These are phyloP conservation scores for Choloepus hoffmanni DNA, from an alignment of 2,113 vertebrate species.

Conservation along the genomic window DNA sequence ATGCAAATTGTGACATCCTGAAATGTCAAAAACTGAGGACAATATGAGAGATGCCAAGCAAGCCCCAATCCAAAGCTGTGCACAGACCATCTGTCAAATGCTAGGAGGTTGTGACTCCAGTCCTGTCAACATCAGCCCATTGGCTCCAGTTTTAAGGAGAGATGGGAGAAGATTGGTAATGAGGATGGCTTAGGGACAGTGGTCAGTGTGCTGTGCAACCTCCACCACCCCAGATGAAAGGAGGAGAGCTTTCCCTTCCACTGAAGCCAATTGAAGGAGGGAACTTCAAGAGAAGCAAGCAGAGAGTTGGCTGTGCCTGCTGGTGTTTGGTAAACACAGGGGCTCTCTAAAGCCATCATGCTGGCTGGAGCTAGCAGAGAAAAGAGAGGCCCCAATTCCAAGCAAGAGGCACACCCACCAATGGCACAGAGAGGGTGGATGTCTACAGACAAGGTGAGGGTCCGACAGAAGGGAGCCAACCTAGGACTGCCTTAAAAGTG, in stretches of 20 bases:
- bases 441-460: background rate
- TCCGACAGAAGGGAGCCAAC: background rate
- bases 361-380: background rate
- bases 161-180: background rate
- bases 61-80: background rate
- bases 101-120: background rate
- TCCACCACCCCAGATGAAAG: background rate
- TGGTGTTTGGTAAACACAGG: background rate
- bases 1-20: background rate
- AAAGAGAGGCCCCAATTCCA: background rate
- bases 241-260: background rate
- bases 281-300: background rate
- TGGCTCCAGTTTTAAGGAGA: background rate
- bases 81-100: too few species aligned
- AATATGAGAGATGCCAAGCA: background rate
- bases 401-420: background rate
- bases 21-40: background rate
- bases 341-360: background rate
- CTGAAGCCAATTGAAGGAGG: background rate
- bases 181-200: background rate
- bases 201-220: too few species aligned
- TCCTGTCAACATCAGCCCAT: too few species aligned
- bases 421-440: accelerated
- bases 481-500: background rate
- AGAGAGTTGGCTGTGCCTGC: background rate